Evolutionary conservation across 2,797 vertebrate species (phyloP).

Genomic region (Anas flavirostris): DNA sequence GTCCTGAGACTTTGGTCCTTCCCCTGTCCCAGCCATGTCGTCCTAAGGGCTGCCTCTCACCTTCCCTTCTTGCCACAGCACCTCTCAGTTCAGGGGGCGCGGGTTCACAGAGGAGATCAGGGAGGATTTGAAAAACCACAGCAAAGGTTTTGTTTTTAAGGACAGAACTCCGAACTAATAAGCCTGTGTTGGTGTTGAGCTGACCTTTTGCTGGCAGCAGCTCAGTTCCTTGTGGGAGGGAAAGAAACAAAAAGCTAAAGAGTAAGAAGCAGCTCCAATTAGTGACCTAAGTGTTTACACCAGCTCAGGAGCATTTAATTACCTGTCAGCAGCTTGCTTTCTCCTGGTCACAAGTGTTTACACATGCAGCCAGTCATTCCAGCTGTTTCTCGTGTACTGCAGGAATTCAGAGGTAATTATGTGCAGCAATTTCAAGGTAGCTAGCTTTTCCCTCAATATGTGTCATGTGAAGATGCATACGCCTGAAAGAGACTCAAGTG

Average conservation of each 20-base stretch:
- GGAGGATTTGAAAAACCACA: background rate
- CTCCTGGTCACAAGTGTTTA: background rate
- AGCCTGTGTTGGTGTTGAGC: background rate
- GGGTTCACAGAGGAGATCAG: background rate
- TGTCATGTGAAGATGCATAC: background rate
- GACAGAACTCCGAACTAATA: background rate
- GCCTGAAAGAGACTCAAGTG: background rate
- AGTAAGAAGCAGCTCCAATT: background rate
- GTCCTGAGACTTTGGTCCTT: background rate
- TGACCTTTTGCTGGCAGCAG: background rate
- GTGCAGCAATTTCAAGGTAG: background rate
- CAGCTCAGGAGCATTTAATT: background rate
- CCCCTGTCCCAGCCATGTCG: fast-evolving
- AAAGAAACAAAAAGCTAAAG: background rate
- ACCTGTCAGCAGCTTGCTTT: constrained; percentile 38
- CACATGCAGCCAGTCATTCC: background rate
- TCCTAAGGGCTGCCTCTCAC: background rate
- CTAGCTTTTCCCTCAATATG: background rate
- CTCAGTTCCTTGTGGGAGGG: background rate
- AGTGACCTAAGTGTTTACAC: background rate
- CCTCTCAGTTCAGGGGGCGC: fast-evolving
- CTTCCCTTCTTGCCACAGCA: background rate
- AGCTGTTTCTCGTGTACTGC: background rate
- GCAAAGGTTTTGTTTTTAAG: background rate
- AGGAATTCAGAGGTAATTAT: background rate